Percentiles rank a stretch among this genome's conserved stretches.
phyloP scores from a whole-genome alignment of 2,888 invertebrate genomes.

The Schizaphis graminum region DNA sequence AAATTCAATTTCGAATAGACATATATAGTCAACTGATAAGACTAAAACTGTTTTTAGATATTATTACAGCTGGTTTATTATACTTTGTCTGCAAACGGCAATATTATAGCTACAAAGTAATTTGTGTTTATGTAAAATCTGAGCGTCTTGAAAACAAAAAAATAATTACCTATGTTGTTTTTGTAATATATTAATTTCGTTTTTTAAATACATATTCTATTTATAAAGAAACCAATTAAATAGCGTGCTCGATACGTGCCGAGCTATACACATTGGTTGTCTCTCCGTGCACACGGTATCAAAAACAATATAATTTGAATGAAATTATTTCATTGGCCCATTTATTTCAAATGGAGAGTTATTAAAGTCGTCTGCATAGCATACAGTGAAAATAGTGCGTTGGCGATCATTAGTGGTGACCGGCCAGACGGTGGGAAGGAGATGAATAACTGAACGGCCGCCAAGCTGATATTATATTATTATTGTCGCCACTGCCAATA shows the following conservation, averaged over 20 bases:
- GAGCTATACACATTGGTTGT: background rate
- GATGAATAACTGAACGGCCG: conserved; percentile 57
- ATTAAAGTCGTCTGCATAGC: conserved; percentile 47
- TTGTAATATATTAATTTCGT: background rate
- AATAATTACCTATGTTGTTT: conserved; percentile 16
- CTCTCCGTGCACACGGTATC: background rate
- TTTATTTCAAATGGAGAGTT: conserved; percentile 48
- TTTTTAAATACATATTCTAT: background rate
- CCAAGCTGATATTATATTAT: conserved; percentile 28
- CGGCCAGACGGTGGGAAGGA: background rate
- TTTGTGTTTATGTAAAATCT: background rate
- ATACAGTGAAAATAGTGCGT: conserved; percentile 42
- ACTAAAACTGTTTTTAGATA: background rate
- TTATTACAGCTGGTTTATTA: background rate
- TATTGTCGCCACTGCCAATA: conserved; percentile 27
- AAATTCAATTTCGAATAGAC: background rate
- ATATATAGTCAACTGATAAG: background rate
- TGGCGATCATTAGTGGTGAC: conserved; percentile 45
- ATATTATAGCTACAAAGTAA: background rate
- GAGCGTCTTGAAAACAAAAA: background rate
- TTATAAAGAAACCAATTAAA: conserved; percentile 41
- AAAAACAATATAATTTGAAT: conserved; percentile 37
- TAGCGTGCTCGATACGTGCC: background rate
- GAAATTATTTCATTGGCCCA: conserved; percentile 30
- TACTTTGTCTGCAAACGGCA: background rate